Evolutionary conservation across 2,113 vertebrate species (phyloP).

Genomic region (Thymallus thymallus): DNA sequence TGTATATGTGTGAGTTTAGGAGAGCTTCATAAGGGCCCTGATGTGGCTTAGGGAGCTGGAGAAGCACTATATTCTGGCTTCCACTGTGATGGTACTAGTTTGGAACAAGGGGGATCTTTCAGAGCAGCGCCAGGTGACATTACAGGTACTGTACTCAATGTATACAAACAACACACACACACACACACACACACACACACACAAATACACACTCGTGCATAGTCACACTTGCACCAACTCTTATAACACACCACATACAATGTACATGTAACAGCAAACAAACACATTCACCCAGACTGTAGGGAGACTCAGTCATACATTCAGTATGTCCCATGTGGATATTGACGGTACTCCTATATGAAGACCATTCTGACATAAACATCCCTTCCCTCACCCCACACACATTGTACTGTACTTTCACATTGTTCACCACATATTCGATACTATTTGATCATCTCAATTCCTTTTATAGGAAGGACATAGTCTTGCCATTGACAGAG

Average conservation of each 20-base stretch:
- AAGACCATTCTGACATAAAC: too few species aligned
- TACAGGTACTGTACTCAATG: slow-evolving; percentile 57
- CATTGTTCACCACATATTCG: too few species aligned
- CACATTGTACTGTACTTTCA: too few species aligned
- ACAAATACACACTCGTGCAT: neutral
- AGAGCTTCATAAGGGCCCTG: slow-evolving; percentile 71
- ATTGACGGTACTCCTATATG: too few species aligned
- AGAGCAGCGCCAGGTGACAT: slow-evolving; percentile 63
- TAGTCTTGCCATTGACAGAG: slow-evolving; percentile 65
- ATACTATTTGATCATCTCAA: neutral
- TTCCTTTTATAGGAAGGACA: slow-evolving; percentile 68
- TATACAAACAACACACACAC: neutral
- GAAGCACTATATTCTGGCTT: slow-evolving; percentile 56
- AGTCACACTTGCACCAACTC: neutral
- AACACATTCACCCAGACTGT: too few species aligned
- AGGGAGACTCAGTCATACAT: too few species aligned
- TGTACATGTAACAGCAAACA: too few species aligned
- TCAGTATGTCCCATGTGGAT: too few species aligned
- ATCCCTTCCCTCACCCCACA: too few species aligned
- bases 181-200: neutral
- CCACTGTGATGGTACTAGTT: slow-evolving; percentile 73
- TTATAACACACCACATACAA: neutral
- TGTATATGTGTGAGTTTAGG: slow-evolving; percentile 48
- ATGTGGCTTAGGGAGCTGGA: slow-evolving; percentile 78
- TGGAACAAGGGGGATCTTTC: slow-evolving; percentile 79